A percentile compares a stretch with the other conserved stretches of the same genome.
Evolutionary conservation across 2,888 invertebrate species (phyloP).

Genomic region (Rhaphigaster nebulosa): DNA sequence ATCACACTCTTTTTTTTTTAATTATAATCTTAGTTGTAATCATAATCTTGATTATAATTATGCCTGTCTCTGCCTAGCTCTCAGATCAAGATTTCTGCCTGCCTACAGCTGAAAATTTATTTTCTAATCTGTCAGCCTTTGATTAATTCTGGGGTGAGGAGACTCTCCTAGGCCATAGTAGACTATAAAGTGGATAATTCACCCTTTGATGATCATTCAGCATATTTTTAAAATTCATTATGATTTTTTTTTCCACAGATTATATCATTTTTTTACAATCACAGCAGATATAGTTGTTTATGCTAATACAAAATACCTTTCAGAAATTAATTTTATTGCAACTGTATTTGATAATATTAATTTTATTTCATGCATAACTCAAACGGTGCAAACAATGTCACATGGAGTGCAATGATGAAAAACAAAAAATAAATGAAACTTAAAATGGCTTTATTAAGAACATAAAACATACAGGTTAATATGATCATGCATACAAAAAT

Average conservation of each 20-base stretch:
- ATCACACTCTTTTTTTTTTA: too few relatives aligned
- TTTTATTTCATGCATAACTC: not conserved
- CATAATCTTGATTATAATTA: too few relatives aligned
- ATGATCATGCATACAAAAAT: conserved; percentile 30
- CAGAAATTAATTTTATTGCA: not conserved
- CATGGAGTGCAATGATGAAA: conserved; percentile 19
- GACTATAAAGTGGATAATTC: too few relatives aligned
- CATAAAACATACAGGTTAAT: conserved; percentile 30
- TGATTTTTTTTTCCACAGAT: not conserved
- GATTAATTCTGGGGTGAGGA: too few relatives aligned
- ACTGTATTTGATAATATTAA: not conserved
- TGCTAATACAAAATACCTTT: not conserved
- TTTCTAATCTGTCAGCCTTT: too few relatives aligned
- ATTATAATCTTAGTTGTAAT: too few relatives aligned
- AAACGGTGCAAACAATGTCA: conserved; percentile 15
- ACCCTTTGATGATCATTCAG: too few relatives aligned
- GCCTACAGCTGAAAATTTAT: too few relatives aligned
- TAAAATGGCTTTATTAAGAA: conserved; percentile 21
- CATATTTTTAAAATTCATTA: too few relatives aligned
- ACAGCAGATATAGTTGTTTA: not conserved
- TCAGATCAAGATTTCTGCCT: too few relatives aligned
- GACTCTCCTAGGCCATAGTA: too few relatives aligned
- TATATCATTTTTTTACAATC: not conserved
- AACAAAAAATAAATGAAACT: conserved; percentile 33
- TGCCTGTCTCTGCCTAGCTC: too few relatives aligned